A percentile compares a stretch with the other conserved stretches of the same genome.
Evolutionary conservation across 2,797 vertebrate species (phyloP).

Genomic region (Siniperca undulata): DNA sequence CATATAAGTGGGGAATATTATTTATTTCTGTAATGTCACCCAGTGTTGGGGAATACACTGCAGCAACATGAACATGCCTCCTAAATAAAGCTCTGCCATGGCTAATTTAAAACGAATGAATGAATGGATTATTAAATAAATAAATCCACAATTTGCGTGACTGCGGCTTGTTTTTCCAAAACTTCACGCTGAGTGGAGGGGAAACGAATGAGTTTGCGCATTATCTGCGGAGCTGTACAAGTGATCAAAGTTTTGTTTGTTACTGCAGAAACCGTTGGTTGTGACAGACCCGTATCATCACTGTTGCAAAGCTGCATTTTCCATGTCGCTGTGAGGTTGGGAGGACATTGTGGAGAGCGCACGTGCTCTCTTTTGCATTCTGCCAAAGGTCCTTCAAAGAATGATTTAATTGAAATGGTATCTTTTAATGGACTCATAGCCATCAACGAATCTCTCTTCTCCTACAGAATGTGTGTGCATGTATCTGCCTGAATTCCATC

Average conservation of each 20-base stretch:
- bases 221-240: too few relatives aligned
- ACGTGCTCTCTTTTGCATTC: neutral
- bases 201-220: too few relatives aligned
- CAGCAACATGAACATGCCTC: neutral
- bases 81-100: neutral
- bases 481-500: neutral
- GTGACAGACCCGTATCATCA: neutral
- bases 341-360: neutral
- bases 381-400: neutral
- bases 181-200: neutral
- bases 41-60: neutral
- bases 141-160: neutral
- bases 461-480: neutral
- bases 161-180: neutral
- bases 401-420: neutral
- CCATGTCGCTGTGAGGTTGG: neutral
- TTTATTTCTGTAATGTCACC: conserved; percentile 9
- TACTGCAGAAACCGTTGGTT: too few relatives aligned
- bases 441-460: neutral
- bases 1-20: neutral
- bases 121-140: neutral
- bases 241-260: too few relatives aligned
- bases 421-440: neutral
- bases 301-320: neutral
- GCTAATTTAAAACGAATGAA: neutral